Evolutionary conservation across 2,113 vertebrate species (phyloP), one percentile per base, ranked within the genome.

Genomic region (Trachemys scripta): DNA sequence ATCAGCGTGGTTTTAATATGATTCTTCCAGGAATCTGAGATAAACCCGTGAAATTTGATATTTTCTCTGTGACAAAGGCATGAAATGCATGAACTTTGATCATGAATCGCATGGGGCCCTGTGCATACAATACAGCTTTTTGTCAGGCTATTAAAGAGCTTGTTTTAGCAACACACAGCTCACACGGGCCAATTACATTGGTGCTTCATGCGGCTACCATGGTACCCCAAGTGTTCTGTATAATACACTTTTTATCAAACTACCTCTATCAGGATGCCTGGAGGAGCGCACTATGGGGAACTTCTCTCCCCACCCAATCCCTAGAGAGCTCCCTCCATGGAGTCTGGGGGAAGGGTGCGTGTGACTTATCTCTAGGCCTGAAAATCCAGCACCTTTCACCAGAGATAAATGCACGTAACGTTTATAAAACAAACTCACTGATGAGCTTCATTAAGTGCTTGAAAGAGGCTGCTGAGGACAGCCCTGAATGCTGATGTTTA

Each of bases 71-170:
- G 95, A 96, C 94, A 96, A 95, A 96, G 87, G 90, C 97, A 97
- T 97, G 96, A 97, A 97, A 98, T 89, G 87, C 93, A 94, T 93
- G 76, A 89, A 92, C 95, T 97, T 96, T 98, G 97, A 97, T 96
- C 94, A 90, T 25, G 91, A 96, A 93, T 95, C 80, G 94, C 91
- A 96, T 10, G 84, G 24, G 92, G 54, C 85, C 76, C 75, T 91
- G 49, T 90, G 92, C 95, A 86, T 51, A 82, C 88, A 91, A 49
- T 29, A 76, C 5, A 0, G 56, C 56, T n/a, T 94, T 88, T 25
- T 69, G 82, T 90, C 76, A 92, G 97, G 84, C 82, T 95, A 93
- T 38, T 88, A 81, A 72, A 51, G 45, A 49, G 81, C 79, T 95
- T 94, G 90, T 95, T 96, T 96, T 89, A 92, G 85, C 90, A 95